Evolutionary conservation across 2,113 vertebrate genomes (phyloP).

Genomic region (Clarias magur): DNA sequence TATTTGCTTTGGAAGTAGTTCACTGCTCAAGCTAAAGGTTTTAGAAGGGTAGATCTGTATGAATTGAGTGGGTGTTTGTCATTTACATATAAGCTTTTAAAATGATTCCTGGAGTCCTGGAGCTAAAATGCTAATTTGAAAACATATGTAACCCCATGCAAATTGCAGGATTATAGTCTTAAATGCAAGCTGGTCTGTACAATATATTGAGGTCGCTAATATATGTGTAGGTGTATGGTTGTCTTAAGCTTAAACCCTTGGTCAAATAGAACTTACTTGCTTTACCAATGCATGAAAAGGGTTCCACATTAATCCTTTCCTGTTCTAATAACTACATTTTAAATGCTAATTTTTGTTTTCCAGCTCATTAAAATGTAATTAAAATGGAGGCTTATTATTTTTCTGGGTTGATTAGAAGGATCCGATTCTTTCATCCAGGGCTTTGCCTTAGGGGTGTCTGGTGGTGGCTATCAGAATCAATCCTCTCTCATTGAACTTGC

Average conservation of each 20-base stretch:
- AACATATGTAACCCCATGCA: not conserved
- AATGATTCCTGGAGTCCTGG: not conserved
- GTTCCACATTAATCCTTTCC: not conserved
- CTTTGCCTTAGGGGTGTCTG: not conserved
- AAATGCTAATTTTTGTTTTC: not conserved
- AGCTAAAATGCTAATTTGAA: not conserved
- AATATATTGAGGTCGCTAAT: not conserved
- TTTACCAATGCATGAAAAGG: not conserved
- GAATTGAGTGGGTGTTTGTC: conserved; percentile 8
- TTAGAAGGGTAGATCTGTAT: not conserved
- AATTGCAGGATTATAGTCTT: not conserved
- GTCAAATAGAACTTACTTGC: not conserved
- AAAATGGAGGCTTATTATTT: not conserved
- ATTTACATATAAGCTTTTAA: conserved; percentile 18
- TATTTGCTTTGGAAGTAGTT: not conserved
- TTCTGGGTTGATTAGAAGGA: not conserved
- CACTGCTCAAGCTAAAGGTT: not conserved
- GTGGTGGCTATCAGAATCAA: not conserved
- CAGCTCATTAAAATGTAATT: not conserved
- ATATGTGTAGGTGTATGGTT: not conserved
- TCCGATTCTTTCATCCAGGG: not conserved
- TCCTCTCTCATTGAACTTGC: not conserved
- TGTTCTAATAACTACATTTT: not conserved
- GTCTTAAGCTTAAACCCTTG: not conserved
- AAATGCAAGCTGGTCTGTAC: not conserved